Evolutionary conservation across 2,888 invertebrate genomes (phyloP), one percentile per base, ranked within the genome.

Genomic region (Desoria tigrina): DNA sequence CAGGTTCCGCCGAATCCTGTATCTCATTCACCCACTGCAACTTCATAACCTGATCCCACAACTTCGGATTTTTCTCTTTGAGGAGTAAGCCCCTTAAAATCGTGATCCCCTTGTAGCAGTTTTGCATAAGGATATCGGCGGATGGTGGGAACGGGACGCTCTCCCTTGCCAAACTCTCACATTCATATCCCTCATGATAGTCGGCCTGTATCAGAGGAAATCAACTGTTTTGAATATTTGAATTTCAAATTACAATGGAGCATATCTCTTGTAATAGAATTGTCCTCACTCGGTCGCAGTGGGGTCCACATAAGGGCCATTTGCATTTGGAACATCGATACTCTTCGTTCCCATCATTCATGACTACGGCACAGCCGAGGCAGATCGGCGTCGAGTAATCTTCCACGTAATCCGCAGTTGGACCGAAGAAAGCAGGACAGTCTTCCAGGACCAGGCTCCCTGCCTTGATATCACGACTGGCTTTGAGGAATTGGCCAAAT

Each of bases 231-330:
- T 9, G 45, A 45, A 45, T 16, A 18, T 45, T 32, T 32, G 4
- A 32, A 32, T 32, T 32, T 11, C 4, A 32, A 32, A 32, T 11
- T 7, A 32, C 6, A 32, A 32, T 7, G n/a, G n/a, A n/a, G n/a
- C n/a, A n/a, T n/a, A 63, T 23, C 62, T 62, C 32, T 21, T 55
- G 24, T 27, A 42, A 39, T 23, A 32, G 32, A 32, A 32, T 32
- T 7, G 26, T 24, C 23, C 54, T 56, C 58, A 71, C 71, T 39
- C 69, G 67, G 56, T 84, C 84, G 78, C 92, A 92, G 63, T 84
- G 81, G 16, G 83, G 81, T 1, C 85, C 84, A 78, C 92, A 92
- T 78, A 91, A 82, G 0, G 92, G 91, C 92, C 92, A 92, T 1
- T 91, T 91, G 74, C 92, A 92, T 67, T 84, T 83, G 21, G 81